These are phyloP conservation scores for Carcina quercana DNA, from an alignment of 2,888 invertebrate species.

Conservation along the genomic window DNA sequence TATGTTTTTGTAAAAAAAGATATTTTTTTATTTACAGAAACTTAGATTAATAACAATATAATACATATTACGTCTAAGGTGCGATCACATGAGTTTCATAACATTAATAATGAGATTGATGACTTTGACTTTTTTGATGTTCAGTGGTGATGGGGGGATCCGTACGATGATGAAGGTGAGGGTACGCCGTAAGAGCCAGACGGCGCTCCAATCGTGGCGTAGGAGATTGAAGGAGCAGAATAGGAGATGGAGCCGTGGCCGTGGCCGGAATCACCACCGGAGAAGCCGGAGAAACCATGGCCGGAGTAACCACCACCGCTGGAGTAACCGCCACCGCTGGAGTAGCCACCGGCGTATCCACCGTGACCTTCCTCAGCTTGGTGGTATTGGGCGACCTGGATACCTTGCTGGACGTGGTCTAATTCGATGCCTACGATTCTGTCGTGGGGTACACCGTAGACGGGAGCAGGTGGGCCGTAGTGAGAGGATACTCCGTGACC, in stretches of 20 bases:
- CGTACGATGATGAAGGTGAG: conserved; percentile 58
- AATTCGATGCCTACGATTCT: conserved; percentile 89
- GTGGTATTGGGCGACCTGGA: conserved; percentile 91
- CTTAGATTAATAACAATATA: conserved; percentile 62
- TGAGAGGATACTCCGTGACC: conserved; percentile 76
- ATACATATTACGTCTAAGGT: conserved; percentile 61
- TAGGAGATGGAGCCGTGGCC: conserved; percentile 44
- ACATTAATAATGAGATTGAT: conserved; percentile 53
- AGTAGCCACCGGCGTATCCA: conserved; percentile 28
- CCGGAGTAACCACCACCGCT: conserved; percentile 53
- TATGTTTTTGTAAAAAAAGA: conserved; percentile 2
- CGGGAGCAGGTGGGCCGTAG: conserved; percentile 81
- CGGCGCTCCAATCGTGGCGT: conserved; percentile 57
- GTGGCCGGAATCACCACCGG: conserved; percentile 17
- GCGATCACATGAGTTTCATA: conserved; percentile 65
- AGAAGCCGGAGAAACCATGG: conserved; percentile 50
- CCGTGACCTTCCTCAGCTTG: conserved; percentile 77
- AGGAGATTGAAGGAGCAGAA: conserved; percentile 37
- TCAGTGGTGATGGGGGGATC: conserved; percentile 61
- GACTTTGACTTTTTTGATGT: conserved; percentile 43
- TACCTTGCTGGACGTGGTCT: conserved; percentile 88
- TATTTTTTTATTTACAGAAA: conserved; percentile 72
- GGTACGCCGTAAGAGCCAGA: conserved; percentile 68
- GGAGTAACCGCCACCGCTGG: conserved; percentile 26
- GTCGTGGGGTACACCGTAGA: conserved; percentile 78